Evolutionary conservation across 1,140 invertebrate genomes (phyloP).

Genomic region (Drosophila sturtevanti): DNA sequence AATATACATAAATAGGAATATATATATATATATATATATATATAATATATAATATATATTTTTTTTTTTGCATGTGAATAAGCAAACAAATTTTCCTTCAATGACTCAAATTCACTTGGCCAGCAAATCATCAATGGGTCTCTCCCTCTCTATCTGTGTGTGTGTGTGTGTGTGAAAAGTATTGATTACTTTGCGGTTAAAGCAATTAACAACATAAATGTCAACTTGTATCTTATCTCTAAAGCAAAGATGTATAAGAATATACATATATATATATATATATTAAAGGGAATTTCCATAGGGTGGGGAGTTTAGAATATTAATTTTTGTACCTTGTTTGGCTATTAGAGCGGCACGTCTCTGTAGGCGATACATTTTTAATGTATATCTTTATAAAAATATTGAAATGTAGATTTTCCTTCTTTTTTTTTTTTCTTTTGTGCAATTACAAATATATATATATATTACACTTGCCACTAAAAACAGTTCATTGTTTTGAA

Average conservation of each 20-base stretch:
- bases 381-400: too few species aligned
- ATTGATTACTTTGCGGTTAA: constrained; percentile 21
- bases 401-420: constrained; percentile 1
- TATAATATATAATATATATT: constrained; percentile 12
- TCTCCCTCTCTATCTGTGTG: background rate
- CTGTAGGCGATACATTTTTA: constrained; percentile 68
- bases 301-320: background rate
- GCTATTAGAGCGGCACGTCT: constrained; percentile 68
- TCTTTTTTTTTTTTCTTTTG: background rate
- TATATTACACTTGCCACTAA: constrained; percentile 45
- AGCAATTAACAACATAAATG: constrained; percentile 7
- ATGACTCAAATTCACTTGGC: constrained; percentile 39
- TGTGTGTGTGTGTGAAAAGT: constrained; percentile 9
- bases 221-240: constrained; percentile 2
- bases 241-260: too few species aligned
- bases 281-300: too few species aligned
- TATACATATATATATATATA: too few species aligned
- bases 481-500: constrained; percentile 63
- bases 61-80: background rate
- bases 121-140: constrained; percentile 28
- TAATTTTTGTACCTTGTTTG: constrained; percentile 63
- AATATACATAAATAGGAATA: too few species aligned
- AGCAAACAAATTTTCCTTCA: constrained; percentile 21
- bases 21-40: too few species aligned
- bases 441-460: background rate